A percentile compares a stretch with the other conserved stretches of the same genome.
Conservation (phyloP, 1,140 invertebrate species). For the Caerostris darwini region DNA sequence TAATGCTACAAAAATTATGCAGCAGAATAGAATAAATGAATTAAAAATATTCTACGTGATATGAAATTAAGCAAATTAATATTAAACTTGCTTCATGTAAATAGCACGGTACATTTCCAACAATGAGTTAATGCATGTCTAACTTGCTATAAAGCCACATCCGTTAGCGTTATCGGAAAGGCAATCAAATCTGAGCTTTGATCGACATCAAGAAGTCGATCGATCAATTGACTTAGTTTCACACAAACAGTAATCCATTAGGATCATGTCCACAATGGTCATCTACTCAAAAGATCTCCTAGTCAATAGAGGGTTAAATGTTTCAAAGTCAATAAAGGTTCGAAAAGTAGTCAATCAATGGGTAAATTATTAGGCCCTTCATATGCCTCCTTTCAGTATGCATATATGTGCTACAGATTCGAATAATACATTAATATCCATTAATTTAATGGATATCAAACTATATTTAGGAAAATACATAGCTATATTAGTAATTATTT, state of each 20-base stretch:
- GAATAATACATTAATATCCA: too few relatives aligned
- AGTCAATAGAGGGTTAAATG: neutral
- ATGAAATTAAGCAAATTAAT: too few relatives aligned
- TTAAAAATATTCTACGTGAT: too few relatives aligned
- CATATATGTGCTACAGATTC: neutral
- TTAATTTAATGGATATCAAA: too few relatives aligned
- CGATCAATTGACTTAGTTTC: neutral
- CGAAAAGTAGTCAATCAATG: neutral
- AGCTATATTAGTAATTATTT: too few relatives aligned
- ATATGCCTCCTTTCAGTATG: neutral
- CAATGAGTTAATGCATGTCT: neutral
- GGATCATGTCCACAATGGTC: neutral
- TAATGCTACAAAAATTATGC: too few relatives aligned
- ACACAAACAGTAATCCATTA: neutral
- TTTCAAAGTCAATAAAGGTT: neutral
- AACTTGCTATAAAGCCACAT: neutral
- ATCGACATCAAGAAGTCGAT: neutral
- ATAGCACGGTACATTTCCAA: neutral
- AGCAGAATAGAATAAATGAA: too few relatives aligned
- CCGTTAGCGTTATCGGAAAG: neutral
- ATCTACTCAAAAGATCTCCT: neutral
- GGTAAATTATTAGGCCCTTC: neutral
- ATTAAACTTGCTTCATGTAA: neutral
- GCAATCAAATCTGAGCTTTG: slow-evolving; percentile 13
- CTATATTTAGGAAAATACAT: too few relatives aligned